Base-by-base conservation (phyloP, 92 coral and sea anemone species). In the Phenganax marumi region DNA sequence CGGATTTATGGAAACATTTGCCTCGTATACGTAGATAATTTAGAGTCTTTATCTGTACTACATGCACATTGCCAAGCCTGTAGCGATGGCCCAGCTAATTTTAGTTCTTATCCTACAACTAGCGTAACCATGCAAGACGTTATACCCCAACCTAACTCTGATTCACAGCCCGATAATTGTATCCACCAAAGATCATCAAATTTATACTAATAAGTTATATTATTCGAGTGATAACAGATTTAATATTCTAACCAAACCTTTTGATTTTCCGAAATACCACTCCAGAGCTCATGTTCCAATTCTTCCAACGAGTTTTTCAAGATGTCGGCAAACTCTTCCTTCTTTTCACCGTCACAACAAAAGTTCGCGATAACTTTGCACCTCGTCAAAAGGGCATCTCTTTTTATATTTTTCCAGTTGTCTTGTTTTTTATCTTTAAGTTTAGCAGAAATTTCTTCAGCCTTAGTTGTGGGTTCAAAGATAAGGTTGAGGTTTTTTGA, bases 221-320 rank as follows among this genome's bases (percentile, higher is more conserved):
- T 33, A 33, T 33, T 33, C 43, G 43, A 33, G 43, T 33, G 43
- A 33, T 33, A 33, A 33, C 43, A 33, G 43, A 33, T 33, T 33
- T 33, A 33, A 25, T 66, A 50, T 13, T 62, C 43, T 12, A 66
- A 25, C 26, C 72, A 66, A 10, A 66, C 72, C 72, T 66, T 66
- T 33, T 66, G 72, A 25, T 19, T 66, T 25, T 12, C 49, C 25
- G 72, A 25, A 66, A 66, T 24, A 33, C 48, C 18, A 66, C 43
- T 24, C 72, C 72, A 66, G 18, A 66, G 43, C 43, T 23, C 49
- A 39, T 19, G 12, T 66, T 66, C 72, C 43, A 66, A 66, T 50
- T 66, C 72, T 25, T 25, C 72, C 50, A 66, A n/a, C 12, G 72
- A 66, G 50, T 8, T 39, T 25, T 10, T 66, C 25, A 66, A 33